These are phyloP conservation scores for Esox masquinongy DNA, from an alignment of 2,797 vertebrate genomes.

Conservation along the genomic window DNA sequence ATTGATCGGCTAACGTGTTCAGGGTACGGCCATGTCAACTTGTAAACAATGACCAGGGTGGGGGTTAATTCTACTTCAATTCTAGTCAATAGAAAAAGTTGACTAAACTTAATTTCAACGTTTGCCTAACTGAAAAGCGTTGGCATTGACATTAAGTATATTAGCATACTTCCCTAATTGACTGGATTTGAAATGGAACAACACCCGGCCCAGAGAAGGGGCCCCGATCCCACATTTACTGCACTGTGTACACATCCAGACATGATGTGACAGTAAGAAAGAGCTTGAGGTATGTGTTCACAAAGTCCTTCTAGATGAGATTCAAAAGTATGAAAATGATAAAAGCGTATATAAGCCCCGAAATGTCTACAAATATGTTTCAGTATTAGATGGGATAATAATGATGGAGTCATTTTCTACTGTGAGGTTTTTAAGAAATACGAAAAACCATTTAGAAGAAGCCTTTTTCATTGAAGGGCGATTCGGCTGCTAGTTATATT, in stretches of 20 bases:
- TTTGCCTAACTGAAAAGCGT: too few relatives aligned
- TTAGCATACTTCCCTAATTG: too few relatives aligned
- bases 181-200: too few relatives aligned
- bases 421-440: background rate
- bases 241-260: background rate
- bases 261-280: constrained; percentile 14
- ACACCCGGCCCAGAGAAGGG: too few relatives aligned
- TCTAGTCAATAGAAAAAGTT: too few relatives aligned
- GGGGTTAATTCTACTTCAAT: too few relatives aligned
- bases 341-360: constrained; percentile 48
- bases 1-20: constrained; percentile 27
- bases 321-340: constrained; percentile 46
- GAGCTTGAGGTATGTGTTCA: constrained; percentile 36
- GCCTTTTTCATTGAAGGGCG: background rate
- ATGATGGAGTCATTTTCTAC: background rate
- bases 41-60: too few relatives aligned
- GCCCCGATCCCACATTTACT: too few relatives aligned
- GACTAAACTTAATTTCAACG: too few relatives aligned
- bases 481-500: background rate
- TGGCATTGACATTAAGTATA: too few relatives aligned
- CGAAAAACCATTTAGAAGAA: background rate
- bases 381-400: constrained; percentile 13
- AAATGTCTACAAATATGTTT: constrained; percentile 59
- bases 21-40: constrained; percentile 10
- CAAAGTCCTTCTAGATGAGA: constrained; percentile 44